Evolutionary conservation across 2,888 invertebrate species (phyloP).

Genomic region (Operophtera brumata): DNA sequence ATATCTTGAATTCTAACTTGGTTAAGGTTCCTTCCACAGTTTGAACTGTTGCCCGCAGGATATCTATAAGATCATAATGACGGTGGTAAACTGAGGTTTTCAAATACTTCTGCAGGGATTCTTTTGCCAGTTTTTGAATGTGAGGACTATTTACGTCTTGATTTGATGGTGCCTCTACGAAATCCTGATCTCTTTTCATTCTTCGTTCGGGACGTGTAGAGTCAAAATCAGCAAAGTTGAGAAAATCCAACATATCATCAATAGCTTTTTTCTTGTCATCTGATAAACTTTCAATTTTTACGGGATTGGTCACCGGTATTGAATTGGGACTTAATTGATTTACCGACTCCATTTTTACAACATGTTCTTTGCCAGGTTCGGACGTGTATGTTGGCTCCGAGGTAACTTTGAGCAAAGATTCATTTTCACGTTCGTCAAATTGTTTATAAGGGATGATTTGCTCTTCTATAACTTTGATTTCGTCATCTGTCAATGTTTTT

Average conservation of each 20-base stretch:
- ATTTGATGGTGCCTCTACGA: constrained; percentile 25
- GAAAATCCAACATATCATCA: constrained; percentile 68
- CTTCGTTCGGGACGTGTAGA: constrained; percentile 32
- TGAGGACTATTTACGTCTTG: constrained; percentile 26
- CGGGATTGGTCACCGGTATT: constrained; percentile 22
- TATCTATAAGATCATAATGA: constrained; percentile 43
- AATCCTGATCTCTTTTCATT: constrained; percentile 25
- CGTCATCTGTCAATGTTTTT: constrained; percentile 53
- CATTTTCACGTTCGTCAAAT: constrained; percentile 19
- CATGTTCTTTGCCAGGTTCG: constrained; percentile 37
- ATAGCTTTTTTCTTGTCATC: constrained; percentile 67
- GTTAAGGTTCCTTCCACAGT: constrained; percentile 73
- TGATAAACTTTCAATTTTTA: constrained; percentile 37
- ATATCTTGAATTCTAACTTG: constrained; percentile 76
- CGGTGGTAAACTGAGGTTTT: constrained; percentile 33
- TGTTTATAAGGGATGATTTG: constrained; percentile 63
- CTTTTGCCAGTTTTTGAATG: constrained; percentile 40
- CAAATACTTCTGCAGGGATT: constrained; percentile 41
- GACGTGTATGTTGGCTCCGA: constrained; percentile 20
- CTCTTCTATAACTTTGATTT: constrained; percentile 61
- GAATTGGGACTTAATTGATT: constrained; percentile 31
- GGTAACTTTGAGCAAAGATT: constrained; percentile 9
- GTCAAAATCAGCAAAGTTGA: constrained; percentile 58
- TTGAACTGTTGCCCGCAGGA: constrained; percentile 61
- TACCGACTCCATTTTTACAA: constrained; percentile 37